Conservation (phyloP, 1,140 invertebrate genomes). For the Drosophila novamexicana region DNA sequence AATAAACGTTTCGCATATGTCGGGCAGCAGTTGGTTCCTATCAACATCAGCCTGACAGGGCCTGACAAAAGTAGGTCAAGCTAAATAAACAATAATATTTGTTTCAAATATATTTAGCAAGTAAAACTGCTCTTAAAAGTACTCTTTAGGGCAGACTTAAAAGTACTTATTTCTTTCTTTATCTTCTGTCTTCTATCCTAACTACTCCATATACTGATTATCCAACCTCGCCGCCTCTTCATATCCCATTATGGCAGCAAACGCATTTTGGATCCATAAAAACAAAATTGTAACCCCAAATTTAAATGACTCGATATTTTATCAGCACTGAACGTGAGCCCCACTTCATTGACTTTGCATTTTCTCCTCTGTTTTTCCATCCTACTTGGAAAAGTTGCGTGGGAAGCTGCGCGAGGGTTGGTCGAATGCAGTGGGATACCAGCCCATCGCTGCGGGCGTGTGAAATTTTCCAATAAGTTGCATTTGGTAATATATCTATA, state of each 20-base stretch:
- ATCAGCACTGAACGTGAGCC: conserved; percentile 35
- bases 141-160: no score
- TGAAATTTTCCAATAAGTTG: conserved; percentile 77
- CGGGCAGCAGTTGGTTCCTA: conserved; percentile 23
- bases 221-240: neutral
- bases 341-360: conserved; percentile 1
- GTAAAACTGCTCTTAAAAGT: neutral
- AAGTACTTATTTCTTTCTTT: no score
- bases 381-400: conserved; percentile 45
- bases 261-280: conserved; percentile 31
- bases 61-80: conserved; percentile 43
- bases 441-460: conserved; percentile 58
- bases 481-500: conserved; percentile 45
- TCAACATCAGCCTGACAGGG: conserved; percentile 13
- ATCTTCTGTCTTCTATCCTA: no score
- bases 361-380: neutral
- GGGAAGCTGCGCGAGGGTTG: conserved; percentile 60
- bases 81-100: conserved; percentile 4
- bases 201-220: neutral
- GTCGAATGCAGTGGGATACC: neutral
- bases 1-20: conserved; percentile 40
- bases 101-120: neutral
- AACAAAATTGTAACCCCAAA: conserved; percentile 41
- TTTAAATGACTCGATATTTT: conserved; percentile 58
- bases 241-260: conserved; percentile 49